These are phyloP conservation scores for Drosophila equinoxialis DNA, from an alignment of 1,140 invertebrate genomes.

Conservation along the genomic window DNA sequence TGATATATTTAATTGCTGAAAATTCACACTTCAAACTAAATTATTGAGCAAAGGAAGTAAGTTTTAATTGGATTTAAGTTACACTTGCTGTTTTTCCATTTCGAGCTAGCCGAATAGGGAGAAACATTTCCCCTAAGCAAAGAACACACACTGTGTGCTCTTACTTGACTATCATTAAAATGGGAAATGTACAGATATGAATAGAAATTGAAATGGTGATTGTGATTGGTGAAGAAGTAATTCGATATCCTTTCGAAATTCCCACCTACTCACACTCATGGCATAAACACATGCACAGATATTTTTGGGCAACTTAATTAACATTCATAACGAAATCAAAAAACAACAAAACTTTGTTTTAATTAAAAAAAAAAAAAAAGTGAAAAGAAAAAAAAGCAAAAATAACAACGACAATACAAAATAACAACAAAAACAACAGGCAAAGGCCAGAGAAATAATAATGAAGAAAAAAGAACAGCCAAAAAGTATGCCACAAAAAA, in stretches of 20 bases:
- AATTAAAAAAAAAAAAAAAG: slow-evolving; percentile 22
- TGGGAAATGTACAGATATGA: too few relatives aligned
- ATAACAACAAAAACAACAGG: background rate
- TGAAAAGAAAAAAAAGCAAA: background rate
- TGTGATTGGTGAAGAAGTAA: background rate
- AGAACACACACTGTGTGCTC: background rate
- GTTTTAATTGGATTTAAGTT: too few relatives aligned
- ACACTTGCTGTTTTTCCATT: too few relatives aligned
- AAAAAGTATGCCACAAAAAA: slow-evolving; percentile 49
- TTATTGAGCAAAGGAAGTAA: slow-evolving; percentile 19
- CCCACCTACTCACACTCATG: background rate
- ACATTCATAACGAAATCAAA: slow-evolving; percentile 23
- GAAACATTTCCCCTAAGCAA: background rate
- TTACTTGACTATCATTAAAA: background rate
- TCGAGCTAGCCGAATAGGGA: too few relatives aligned
- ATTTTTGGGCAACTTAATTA: slow-evolving; percentile 16
- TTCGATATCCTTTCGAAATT: background rate
- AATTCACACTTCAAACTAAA: slow-evolving; percentile 2
- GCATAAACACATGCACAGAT: background rate
- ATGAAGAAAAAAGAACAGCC: slow-evolving; percentile 1
- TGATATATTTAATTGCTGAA: slow-evolving; percentile 10
- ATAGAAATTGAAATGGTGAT: too few relatives aligned
- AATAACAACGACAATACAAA: background rate
- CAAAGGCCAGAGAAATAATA: background rate
- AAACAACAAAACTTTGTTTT: slow-evolving; percentile 31